Evolutionary conservation across 1,140 invertebrate genomes (phyloP), one percentile per base, ranked within the genome.

Genomic region (Brachionus asplanchnoidis): DNA sequence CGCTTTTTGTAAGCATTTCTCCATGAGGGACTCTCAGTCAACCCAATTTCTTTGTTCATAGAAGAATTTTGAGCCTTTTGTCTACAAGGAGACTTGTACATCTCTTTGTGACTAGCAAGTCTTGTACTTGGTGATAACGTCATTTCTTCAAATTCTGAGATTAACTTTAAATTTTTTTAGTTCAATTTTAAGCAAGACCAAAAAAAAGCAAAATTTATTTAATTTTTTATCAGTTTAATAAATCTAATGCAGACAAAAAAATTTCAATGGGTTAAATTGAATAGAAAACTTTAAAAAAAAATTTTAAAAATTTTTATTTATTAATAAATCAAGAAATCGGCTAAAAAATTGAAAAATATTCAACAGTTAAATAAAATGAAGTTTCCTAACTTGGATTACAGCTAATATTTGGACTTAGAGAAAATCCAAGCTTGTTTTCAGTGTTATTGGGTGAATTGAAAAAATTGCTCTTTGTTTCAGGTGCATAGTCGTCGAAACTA

Each of bases 1-100:
- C 79, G 36, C n/a, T 68, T 60, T 82, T 82, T 82, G 32, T 82
- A 82, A 14, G 53, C 79, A 46, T 60, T 68, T 60, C 79, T 60
- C 79, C 79, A 82, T 5, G 50, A 32, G 2, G 79, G 53, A 68
- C 79, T 68, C n/a, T 68, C 79, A 5, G 53, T 65, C 32, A 82
- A 2, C 36, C 40, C 65, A 23, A 44, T 68, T 44, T n/a, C 42
- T 36, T 75, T 44, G 14, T 40, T 9, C 26, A 77, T 32, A 12
- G 44, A 44, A 50, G 73, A 77, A n/a, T 28, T 50, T 23, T 23
- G 20, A 26, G 9, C 12, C 36, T 17, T 68, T 12, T 65, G 50
- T 17, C 53, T 68, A 42, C 23, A 60, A 12, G 79, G 79, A 23
- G 79, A 82, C 12, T 82, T 82, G 32, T 65, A 82, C 79, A 82